These are phyloP conservation scores for Conchocele bisecta DNA, from an alignment of 2,888 invertebrate species.

Conservation along the genomic window DNA sequence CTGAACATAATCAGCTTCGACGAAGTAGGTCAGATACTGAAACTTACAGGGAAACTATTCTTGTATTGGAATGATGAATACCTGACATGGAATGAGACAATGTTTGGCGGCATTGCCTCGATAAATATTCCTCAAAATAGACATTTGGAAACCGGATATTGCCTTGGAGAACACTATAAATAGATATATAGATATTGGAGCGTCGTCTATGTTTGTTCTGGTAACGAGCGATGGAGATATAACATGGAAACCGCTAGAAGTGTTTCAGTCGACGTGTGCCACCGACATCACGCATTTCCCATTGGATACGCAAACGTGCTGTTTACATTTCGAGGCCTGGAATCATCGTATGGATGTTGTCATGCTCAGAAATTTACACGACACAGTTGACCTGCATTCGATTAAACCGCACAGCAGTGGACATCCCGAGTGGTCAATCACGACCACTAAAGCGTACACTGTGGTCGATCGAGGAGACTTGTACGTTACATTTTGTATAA, in stretches of 20 bases:
- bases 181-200: conserved; percentile 1
- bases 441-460: not conserved
- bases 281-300: conserved; percentile 38
- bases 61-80: conserved; percentile 13
- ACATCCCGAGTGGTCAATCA: conserved; percentile 24
- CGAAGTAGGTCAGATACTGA: conserved; percentile 10
- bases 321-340: conserved; percentile 38
- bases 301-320: conserved; percentile 42
- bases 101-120: conserved; percentile 1
- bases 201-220: not conserved
- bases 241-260: conserved; percentile 40
- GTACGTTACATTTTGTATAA: conserved; percentile 29
- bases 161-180: conserved; percentile 12
- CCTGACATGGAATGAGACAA: conserved; percentile 5
- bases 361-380: not conserved
- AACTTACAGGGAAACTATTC: not conserved
- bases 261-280: conserved; percentile 34
- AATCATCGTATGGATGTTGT: not conserved
- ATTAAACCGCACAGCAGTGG: conserved; percentile 20
- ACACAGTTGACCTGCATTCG: not conserved
- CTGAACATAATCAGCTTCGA: conserved; percentile 3
- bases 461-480: conserved; percentile 1
- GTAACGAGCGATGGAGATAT: conserved; percentile 16
- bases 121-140: conserved; percentile 18
- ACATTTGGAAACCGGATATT: conserved; percentile 28